Conservation (phyloP, 2,888 invertebrate genomes). For the Cryptosula pallasiana region DNA sequence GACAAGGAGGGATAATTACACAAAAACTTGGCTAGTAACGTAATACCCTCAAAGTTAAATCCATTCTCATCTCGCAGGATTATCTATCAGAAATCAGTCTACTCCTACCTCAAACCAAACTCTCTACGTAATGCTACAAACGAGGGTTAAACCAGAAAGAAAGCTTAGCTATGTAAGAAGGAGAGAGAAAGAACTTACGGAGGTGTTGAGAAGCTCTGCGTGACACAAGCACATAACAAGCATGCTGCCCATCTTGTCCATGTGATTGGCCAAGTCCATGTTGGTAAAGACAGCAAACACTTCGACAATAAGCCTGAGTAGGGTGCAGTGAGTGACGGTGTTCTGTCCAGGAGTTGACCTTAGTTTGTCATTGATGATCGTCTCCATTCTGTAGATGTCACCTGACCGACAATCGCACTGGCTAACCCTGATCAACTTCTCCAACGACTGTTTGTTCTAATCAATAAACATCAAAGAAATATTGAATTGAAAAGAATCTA, state of each 20-base stretch:
- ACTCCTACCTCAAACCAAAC: too few relatives aligned
- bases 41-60: too few relatives aligned
- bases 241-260: conserved; percentile 20
- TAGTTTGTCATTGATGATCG: conserved; percentile 41
- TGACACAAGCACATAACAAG: conserved; percentile 19
- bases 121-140: too few relatives aligned
- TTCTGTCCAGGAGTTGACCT: background rate
- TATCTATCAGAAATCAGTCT: too few relatives aligned
- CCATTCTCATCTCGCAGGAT: too few relatives aligned
- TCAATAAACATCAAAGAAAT: too few relatives aligned
- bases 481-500: too few relatives aligned
- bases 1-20: too few relatives aligned
- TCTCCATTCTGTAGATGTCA: conserved; percentile 46
- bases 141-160: too few relatives aligned
- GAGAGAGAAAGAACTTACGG: too few relatives aligned
- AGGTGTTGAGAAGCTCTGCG: conserved; percentile 8
- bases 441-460: background rate
- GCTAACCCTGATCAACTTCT: conserved; percentile 20
- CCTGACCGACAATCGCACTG: conserved; percentile 40
- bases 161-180: too few relatives aligned
- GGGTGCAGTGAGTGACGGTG: conserved; percentile 4
- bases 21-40: too few relatives aligned
- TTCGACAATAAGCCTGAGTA: background rate
- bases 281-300: background rate
- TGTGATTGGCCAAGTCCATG: conserved; percentile 5